Conservation (phyloP, 2,888 invertebrate genomes). For the Chirona hameri region DNA sequence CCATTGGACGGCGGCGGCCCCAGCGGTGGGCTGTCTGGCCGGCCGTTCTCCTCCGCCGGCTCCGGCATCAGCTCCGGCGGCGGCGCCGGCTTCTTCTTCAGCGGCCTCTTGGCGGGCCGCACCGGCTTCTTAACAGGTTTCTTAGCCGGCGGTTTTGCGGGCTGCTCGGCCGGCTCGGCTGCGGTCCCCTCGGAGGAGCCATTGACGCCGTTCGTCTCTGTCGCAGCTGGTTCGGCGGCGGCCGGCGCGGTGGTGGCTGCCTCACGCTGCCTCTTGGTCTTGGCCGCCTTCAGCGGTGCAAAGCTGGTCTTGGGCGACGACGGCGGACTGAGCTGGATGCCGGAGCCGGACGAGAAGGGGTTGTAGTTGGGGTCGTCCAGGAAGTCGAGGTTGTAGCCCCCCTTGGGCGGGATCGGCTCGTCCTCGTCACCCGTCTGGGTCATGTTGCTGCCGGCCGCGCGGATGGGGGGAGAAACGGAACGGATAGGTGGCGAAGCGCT, state of each 20-base stretch:
- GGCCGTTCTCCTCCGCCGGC: not conserved
- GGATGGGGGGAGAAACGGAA: not conserved
- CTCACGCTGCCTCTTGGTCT: not conserved
- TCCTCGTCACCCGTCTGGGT: not conserved
- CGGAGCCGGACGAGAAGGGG: constrained; percentile 30
- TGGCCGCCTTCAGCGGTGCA: not conserved
- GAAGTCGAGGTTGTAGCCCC: constrained; percentile 26
- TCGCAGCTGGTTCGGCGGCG: not conserved
- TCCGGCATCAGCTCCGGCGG: not conserved
- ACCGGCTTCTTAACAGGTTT: constrained; percentile 6
- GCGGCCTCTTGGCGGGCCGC: not conserved
- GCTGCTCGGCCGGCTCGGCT: not conserved
- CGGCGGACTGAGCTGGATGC: not conserved
- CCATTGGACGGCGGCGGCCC: constrained; percentile 30
- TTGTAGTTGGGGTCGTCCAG: constrained; percentile 31
- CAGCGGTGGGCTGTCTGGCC: not conserved
- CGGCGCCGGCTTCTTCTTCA: not conserved
- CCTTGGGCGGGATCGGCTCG: not conserved
- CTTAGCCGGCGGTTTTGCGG: not conserved
- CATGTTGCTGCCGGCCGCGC: not conserved
- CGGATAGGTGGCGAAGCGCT: not conserved
- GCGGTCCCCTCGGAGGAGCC: not conserved
- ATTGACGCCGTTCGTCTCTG: not conserved
- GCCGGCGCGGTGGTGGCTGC: not conserved
- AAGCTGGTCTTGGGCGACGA: not conserved